Percentiles rank a stretch among this genome's conserved stretches.
Conservation (phyloP, 2,888 invertebrate species). For the Trissoscelio sp. region DNA sequence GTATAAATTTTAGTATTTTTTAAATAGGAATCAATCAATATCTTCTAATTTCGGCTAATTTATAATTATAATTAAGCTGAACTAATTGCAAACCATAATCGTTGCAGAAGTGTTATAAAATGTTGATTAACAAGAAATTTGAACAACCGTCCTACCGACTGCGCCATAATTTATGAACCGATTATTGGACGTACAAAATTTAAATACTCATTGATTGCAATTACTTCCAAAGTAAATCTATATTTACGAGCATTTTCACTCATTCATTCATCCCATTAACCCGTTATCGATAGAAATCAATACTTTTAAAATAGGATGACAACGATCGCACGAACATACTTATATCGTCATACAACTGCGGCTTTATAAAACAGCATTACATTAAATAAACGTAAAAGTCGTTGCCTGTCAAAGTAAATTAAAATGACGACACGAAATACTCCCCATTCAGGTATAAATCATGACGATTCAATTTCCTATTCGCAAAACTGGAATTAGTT, state of each 20-base stretch:
- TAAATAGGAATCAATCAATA: no score
- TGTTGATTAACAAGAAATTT: no score
- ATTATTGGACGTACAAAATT: no score
- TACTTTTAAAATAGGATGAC: conserved; percentile 7
- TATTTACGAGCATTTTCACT: neutral
- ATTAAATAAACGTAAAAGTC: neutral
- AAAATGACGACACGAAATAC: conserved; percentile 15
- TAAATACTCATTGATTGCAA: no score
- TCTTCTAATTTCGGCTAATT: no score
- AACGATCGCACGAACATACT: neutral
- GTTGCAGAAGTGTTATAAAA: no score
- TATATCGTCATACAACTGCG: neutral
- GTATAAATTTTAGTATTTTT: no score
- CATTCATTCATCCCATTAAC: neutral
- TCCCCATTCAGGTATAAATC: conserved; percentile 25
- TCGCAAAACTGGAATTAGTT: conserved; percentile 34
- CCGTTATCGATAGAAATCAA: conserved; percentile 9
- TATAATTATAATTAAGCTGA: no score
- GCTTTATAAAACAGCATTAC: conserved; percentile 19
- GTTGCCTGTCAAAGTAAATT: no score
- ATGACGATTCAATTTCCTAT: conserved; percentile 49
- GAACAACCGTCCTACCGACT: neutral
- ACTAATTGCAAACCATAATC: no score
- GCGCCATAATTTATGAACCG: neutral
- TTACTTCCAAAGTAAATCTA: no score